phyloP scores from a whole-genome alignment of 1,140 invertebrate genomes.

The Drosophila pseudoobscura region DNA sequence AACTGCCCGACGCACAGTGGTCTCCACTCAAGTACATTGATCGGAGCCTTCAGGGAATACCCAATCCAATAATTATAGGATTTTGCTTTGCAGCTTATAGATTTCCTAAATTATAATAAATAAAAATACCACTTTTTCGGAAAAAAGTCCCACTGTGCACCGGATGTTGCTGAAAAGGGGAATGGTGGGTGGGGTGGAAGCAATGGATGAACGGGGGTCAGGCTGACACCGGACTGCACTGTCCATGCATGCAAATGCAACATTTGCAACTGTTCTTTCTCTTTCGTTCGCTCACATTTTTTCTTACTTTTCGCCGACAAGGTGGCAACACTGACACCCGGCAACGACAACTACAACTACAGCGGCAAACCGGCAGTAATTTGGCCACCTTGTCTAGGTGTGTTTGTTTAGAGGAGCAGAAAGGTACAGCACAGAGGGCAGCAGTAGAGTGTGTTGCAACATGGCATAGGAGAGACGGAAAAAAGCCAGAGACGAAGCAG shows the following conservation, averaged over 20 bases:
- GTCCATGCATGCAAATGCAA: constrained; percentile 80
- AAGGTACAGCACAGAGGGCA: neutral
- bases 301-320: constrained; percentile 45
- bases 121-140: too few species aligned
- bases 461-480: too few species aligned
- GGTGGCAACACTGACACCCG: constrained; percentile 75
- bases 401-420: constrained; percentile 51
- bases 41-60: too few species aligned
- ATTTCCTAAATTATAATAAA: too few species aligned
- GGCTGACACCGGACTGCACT: constrained; percentile 56
- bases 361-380: constrained; percentile 66
- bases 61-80: too few species aligned
- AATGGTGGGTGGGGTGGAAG: too few species aligned
- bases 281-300: constrained; percentile 14
- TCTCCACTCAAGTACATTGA: too few species aligned
- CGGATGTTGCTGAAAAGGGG: neutral
- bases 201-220: neutral
- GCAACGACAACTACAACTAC: constrained; percentile 17
- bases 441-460: too few species aligned
- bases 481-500: too few species aligned
- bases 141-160: too few species aligned
- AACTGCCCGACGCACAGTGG: constrained; percentile 25
- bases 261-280: constrained; percentile 66
- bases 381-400: constrained; percentile 66
- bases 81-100: too few species aligned